Conservation (phyloP, 2,888 invertebrate genomes). For the Lomographa bimaculata region DNA sequence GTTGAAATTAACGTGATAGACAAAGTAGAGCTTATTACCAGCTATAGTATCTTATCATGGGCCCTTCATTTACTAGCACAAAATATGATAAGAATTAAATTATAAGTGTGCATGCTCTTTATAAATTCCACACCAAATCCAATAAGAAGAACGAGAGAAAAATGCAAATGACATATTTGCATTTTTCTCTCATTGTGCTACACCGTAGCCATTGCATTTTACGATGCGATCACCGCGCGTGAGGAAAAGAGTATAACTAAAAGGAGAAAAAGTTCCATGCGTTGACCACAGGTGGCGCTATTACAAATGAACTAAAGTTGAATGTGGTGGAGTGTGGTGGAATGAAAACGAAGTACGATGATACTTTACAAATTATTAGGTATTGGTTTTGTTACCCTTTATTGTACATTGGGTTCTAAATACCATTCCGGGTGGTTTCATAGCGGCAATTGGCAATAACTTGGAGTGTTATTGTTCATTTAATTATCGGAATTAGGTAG, state of each 20-base stretch:
- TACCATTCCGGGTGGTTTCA: conserved; percentile 37
- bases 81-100: no score
- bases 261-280: conserved; percentile 42
- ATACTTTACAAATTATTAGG: conserved; percentile 66
- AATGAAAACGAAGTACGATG: conserved; percentile 54
- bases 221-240: conserved; percentile 39
- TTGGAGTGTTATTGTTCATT: conserved; percentile 55
- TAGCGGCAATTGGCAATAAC: conserved; percentile 41
- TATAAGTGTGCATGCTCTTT: conserved; percentile 31
- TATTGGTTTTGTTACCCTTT: conserved; percentile 37
- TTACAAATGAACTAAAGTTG: no score
- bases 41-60: no score
- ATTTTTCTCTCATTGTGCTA: conserved; percentile 33
- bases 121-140: conserved; percentile 32
- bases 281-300: conserved; percentile 62
- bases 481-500: conserved; percentile 50
- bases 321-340: no score
- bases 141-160: no score
- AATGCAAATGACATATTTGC: conserved; percentile 39
- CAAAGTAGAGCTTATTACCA: no score
- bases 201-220: conserved; percentile 37
- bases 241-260: conserved; percentile 55
- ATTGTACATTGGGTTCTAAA: conserved; percentile 44
- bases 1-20: no score
- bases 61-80: no score